These are phyloP conservation scores for Triplophysa rosa DNA, from an alignment of 2,113 vertebrate species.

Conservation along the genomic window DNA sequence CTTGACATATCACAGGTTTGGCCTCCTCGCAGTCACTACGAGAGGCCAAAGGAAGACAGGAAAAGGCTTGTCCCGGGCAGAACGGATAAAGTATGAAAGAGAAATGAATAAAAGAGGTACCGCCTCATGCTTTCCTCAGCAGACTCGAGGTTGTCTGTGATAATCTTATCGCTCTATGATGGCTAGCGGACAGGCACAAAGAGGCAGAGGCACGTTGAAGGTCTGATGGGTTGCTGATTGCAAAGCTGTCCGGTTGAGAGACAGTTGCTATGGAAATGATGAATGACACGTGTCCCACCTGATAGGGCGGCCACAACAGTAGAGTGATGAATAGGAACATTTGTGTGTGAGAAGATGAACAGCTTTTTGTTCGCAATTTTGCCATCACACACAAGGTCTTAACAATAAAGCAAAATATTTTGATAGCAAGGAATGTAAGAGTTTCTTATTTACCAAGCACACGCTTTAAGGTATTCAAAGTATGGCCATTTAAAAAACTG, in stretches of 20 bases:
- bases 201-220: constrained; percentile 70
- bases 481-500: not conserved
- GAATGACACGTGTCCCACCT: constrained; percentile 73
- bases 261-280: constrained; percentile 76
- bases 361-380: constrained; percentile 39
- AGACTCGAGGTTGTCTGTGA: constrained; percentile 80
- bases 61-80: constrained; percentile 81
- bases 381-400: constrained; percentile 5
- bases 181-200: constrained; percentile 82
- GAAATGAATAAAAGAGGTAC: constrained; percentile 59
- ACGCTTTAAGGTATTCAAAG: not conserved
- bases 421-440: not conserved
- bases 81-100: constrained; percentile 68
- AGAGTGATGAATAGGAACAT: constrained; percentile 55
- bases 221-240: constrained; percentile 82
- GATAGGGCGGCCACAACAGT: constrained; percentile 51
- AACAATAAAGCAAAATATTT: constrained; percentile 24
- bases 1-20: constrained; percentile 86
- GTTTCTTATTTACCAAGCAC: not conserved
- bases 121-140: constrained; percentile 62
- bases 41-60: constrained; percentile 74
- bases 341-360: constrained; percentile 53
- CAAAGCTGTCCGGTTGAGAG: constrained; percentile 74
- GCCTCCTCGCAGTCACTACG: constrained; percentile 71
- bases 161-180: constrained; percentile 87